Conservation (phyloP, 2,113 vertebrate species). For the Plecotus auritus region DNA sequence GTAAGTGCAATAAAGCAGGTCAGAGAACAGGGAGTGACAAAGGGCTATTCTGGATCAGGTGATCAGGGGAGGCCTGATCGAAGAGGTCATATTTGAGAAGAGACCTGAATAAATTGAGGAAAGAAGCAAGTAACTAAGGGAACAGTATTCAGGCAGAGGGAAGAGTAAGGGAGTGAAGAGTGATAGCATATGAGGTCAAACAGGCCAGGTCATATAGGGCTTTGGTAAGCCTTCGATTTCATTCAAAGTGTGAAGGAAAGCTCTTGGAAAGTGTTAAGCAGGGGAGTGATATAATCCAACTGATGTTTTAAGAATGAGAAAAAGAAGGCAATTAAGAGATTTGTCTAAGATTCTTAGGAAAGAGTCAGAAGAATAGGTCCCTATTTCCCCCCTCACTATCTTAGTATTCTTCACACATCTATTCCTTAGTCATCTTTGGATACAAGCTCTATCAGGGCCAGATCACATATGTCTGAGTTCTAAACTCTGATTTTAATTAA, state of each 20-base stretch:
- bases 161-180: background rate
- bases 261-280: background rate
- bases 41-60: background rate
- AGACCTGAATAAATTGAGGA: background rate
- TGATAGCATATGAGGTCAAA: background rate
- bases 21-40: background rate
- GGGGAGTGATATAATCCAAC: background rate
- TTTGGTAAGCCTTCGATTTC: background rate
- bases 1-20: background rate
- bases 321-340: background rate
- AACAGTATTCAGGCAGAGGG: background rate
- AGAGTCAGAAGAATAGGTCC: background rate
- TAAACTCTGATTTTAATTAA: conserved; percentile 14
- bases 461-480: background rate
- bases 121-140: background rate
- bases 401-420: background rate
- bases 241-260: background rate
- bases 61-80: background rate
- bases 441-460: background rate
- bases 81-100: background rate
- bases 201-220: background rate
- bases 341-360: background rate
- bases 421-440: conserved; percentile 5
- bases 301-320: background rate
- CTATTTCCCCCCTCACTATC: background rate